Evolutionary conservation across 2,113 vertebrate species (phyloP), one percentile per base, ranked within the genome.

Genomic region (Rafetus swinhoei): DNA sequence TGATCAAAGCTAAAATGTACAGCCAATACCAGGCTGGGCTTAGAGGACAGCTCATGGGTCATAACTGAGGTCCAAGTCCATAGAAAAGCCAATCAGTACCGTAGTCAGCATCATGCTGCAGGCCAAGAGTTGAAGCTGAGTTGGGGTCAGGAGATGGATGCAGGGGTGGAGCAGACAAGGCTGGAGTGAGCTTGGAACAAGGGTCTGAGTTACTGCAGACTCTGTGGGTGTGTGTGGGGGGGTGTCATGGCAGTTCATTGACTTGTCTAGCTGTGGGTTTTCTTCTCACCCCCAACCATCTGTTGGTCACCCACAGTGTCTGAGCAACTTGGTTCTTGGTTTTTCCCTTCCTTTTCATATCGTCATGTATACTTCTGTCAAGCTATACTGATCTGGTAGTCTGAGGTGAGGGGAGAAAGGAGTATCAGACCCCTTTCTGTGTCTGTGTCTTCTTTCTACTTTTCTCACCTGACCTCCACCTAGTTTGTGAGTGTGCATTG

Each of bases 211-310:
- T 32, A n/a, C 32, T n/a, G 65, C 32, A 35, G 65, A 16, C 16
- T 35, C 65, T 69, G 65, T 69, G 9, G 32, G 45, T 45, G 45
- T 45, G 45, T 45, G 45, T 45, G 35, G 18, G 65, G 32, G n/a
- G 4, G 65, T 35, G 16, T 35, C 65, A 35, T 35, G n/a, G 32
- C 65, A 69, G 65, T 18, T n/a, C 29, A n/a, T 8, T 35, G 65
- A 69, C 65, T 69, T n/a, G 32, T 69, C 32, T 69, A 8, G 32
- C 16, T n/a, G 65, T 69, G 16, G 4, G 65, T n/a, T 69, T 69
- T 29, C 32, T 14, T 69, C 16, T 69, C 16, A 9, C 83, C 94
- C 96, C 94, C 83, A 95, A 80, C 94, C 89, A 96, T 90, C 96
- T 96, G 95, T 55, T 62, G 59, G 74, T 94, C 94, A 84, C 81